Base-by-base conservation (phyloP, 2,888 invertebrate species). In the Proisotoma minuta region DNA sequence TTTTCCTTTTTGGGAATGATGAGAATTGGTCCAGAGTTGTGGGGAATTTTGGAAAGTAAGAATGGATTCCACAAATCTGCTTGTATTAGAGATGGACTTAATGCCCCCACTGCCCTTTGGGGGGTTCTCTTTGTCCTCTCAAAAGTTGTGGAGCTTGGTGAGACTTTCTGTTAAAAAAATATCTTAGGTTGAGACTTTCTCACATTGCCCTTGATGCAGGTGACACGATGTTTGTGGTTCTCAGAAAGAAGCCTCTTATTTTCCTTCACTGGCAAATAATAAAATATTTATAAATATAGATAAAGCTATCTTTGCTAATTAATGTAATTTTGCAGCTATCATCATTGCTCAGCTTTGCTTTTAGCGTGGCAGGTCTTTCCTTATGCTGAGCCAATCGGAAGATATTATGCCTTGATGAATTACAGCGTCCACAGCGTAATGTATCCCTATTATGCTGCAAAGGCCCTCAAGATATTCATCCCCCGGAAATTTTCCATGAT, bases 361-460 rank as follows among this genome's bases (percentile, higher is more conserved):
- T 94, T 94, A 81, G 89, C 91, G 24, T 95, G 94, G 94, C 92
- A 88, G 81, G 88, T 89, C 12, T 91, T 91, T 80, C 87, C 89
- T 56, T 91, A 91, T 79, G 90, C 88, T 80, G 90, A 91, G 58
- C 87, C 91, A 5, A 89, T 90, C 50, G 91, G 91, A 57, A 84
- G 93, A 72, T 93, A 93, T 92, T 94, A 91, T 80, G 88, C 93
- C 76, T 89, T 91, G 60, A 93, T 94, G 92, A 94, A 94, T 81
- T 93, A 91, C 77, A 89, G 87, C 76, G 92, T 94, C 57, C 91
- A 92, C 79, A 34, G 87, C 63, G 84, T 92, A 73, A 94, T 94
- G 94, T 94, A 92, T 80, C 84, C 88, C 3, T 94, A 93, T 80
- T 94, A 88, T 79, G 90, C 91, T 1, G 79, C 91, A 57, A 86